Evolutionary conservation across 2,113 vertebrate genomes (phyloP).

Genomic region (Gobiocypris rarus): DNA sequence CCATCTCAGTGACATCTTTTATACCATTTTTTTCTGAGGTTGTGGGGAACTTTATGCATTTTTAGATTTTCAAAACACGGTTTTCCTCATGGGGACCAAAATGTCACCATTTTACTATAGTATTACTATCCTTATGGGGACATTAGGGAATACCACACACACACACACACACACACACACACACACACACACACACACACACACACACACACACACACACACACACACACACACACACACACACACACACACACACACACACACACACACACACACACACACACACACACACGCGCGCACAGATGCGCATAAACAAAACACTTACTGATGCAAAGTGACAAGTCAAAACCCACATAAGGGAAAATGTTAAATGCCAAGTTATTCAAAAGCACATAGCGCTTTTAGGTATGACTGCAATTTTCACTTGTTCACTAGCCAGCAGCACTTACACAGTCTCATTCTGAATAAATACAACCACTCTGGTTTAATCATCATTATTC

Average conservation of each 20-base stretch:
- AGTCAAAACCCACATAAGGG: conserved; percentile 1
- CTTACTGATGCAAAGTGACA: conserved; percentile 11
- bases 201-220: conserved; percentile 4
- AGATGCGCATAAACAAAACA: not conserved
- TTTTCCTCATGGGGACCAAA: too few species aligned
- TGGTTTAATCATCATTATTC: not conserved
- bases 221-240: too few species aligned
- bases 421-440: not conserved
- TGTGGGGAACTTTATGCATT: too few species aligned
- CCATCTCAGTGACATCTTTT: too few species aligned
- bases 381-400: not conserved
- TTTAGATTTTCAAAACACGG: too few species aligned
- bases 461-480: not conserved
- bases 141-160: too few species aligned
- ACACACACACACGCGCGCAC: conserved; percentile 1
- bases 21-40: too few species aligned
- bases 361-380: conserved; percentile 1
- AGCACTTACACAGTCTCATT: not conserved
- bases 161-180: not conserved
- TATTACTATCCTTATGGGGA: too few species aligned
- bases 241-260: too few species aligned
- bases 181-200: not conserved
- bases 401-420: not conserved
- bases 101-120: too few species aligned
- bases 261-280: not conserved